phyloP scores from a whole-genome alignment of 37 sponge, comb jelly and placozoan species.

The Theonella swinhoei region DNA sequence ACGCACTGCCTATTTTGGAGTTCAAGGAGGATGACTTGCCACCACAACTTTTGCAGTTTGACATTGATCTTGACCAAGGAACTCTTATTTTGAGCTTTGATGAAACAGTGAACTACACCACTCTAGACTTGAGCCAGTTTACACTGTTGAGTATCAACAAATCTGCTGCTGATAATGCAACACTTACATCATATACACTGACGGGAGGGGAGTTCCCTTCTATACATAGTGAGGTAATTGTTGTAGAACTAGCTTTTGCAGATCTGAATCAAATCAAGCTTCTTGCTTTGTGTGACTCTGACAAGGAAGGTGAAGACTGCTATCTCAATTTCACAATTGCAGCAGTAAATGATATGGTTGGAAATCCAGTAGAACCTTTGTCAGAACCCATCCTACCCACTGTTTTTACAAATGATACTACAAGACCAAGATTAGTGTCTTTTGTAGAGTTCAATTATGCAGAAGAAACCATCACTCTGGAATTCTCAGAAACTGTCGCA shows the following conservation, averaged over 20 bases:
- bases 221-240: conserved; percentile 43
- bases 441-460: conserved; percentile 87
- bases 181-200: conserved; percentile 26
- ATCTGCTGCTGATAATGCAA: neutral
- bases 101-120: conserved; percentile 75
- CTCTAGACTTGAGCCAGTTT: conserved; percentile 57
- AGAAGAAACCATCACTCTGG: conserved; percentile 72
- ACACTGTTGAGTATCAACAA: conserved; percentile 33
- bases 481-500: conserved; percentile 82
- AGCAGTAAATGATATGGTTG: conserved; percentile 64
- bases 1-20: conserved; percentile 29
- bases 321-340: conserved; percentile 39
- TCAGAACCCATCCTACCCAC: conserved; percentile 14
- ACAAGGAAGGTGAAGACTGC: conserved; percentile 62
- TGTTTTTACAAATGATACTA: conserved; percentile 62
- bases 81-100: conserved; percentile 68
- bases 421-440: conserved; percentile 59
- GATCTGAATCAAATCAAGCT: conserved; percentile 82
- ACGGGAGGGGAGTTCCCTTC: conserved; percentile 64
- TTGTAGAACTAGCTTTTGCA: conserved; percentile 67
- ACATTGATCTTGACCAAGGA: conserved; percentile 70
- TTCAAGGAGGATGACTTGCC: conserved; percentile 52
- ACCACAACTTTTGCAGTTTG: conserved; percentile 45
- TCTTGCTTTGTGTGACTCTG: conserved; percentile 58
- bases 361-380: conserved; percentile 52